A percentile compares a stretch with the other conserved stretches of the same genome.
Conservation (phyloP, 2,888 invertebrate species). For the Euplagia quadripunctaria region DNA sequence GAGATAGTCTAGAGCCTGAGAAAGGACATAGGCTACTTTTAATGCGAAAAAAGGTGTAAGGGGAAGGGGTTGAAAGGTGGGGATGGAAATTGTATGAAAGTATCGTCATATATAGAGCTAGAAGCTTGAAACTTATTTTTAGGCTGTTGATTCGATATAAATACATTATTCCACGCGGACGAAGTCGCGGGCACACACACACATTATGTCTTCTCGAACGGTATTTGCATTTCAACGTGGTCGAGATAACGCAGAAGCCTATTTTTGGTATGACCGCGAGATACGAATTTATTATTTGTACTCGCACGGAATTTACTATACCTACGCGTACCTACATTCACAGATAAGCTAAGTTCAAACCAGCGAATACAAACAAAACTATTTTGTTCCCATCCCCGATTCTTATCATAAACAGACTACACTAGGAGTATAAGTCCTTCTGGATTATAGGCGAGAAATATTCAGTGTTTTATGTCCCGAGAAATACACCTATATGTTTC, state of each 20-base stretch:
- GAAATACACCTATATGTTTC: neutral
- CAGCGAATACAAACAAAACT: neutral
- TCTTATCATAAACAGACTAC: neutral
- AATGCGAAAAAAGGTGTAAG: too few species aligned
- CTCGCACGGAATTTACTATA: neutral
- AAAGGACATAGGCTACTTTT: too few species aligned
- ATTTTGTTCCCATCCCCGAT: neutral
- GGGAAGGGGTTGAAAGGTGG: too few species aligned
- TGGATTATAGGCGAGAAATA: neutral
- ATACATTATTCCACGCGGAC: too few species aligned
- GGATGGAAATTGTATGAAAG: too few species aligned
- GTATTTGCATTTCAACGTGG: conserved; percentile 1
- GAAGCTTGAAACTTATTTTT: too few species aligned
- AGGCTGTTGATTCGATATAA: too few species aligned
- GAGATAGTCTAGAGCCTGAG: too few species aligned
- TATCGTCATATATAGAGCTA: too few species aligned
- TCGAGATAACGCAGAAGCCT: neutral
- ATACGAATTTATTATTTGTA: neutral
- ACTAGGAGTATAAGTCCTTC: neutral
- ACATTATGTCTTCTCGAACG: neutral
- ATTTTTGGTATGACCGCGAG: neutral
- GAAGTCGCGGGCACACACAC: too few species aligned
- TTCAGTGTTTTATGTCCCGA: neutral
- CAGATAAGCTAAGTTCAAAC: neutral
- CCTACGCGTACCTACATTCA: neutral